Evolutionary conservation across 2,113 vertebrate species (phyloP).

Genomic region (Arenaria interpres): DNA sequence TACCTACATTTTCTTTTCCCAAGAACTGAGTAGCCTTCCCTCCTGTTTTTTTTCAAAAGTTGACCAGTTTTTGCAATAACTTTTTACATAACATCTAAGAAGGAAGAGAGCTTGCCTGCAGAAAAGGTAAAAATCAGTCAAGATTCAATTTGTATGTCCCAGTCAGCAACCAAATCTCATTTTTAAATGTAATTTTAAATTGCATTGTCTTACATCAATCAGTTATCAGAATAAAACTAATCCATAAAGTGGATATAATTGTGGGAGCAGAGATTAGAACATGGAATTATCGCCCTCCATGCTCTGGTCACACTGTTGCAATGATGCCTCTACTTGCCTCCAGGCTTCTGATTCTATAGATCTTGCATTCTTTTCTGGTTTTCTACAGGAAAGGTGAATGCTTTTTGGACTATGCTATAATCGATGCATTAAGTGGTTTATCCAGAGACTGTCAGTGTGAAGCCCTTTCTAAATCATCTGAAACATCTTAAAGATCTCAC

Average conservation of each 20-base stretch:
- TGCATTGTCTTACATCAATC: neutral
- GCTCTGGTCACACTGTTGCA: neutral
- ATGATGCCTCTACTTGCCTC: neutral
- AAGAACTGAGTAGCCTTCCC: neutral
- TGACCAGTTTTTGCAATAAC: neutral
- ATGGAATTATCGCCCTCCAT: rapidly evolving
- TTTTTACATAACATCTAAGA: neutral
- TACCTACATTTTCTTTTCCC: neutral
- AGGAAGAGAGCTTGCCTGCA: neutral
- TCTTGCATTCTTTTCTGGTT: neutral
- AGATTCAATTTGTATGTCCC: neutral
- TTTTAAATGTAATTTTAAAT: neutral
- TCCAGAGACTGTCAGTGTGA: neutral
- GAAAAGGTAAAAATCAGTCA: neutral
- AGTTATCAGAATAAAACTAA: neutral
- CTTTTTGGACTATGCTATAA: neutral
- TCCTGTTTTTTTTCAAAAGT: neutral
- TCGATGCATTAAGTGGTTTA: neutral
- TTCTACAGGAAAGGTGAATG: neutral
- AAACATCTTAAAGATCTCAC: neutral
- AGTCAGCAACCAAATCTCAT: neutral
- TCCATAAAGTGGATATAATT: neutral
- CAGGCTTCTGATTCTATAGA: neutral
- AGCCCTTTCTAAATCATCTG: neutral
- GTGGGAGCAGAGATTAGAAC: neutral